Evolutionary conservation across 2,888 invertebrate species (phyloP), one percentile per base, ranked within the genome.

Genomic region (Stenodema calcarata): DNA sequence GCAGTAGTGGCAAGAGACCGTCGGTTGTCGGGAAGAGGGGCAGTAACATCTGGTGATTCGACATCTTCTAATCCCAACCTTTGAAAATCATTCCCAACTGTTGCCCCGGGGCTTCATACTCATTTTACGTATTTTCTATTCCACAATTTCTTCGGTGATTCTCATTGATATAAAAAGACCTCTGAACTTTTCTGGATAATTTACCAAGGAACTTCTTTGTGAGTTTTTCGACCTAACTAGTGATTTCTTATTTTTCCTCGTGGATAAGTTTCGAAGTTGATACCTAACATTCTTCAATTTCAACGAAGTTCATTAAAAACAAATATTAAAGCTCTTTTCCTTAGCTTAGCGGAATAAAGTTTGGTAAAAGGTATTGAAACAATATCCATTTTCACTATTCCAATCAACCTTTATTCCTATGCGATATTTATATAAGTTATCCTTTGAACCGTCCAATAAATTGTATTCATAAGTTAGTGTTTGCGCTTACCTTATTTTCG

Each of bases 81-180:
- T 76, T 76, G 76, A 42, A 76, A 76, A 76, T 76, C 42, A 41
- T 42, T 76, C 42, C 42, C 76, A 76, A 76, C 76, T 76, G 76
- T 76, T 76, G 76, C 76, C 76, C 16, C 18, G n/a, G 42, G n/a
- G 76, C 41, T 76, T 76, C 76, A 76, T 76, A 76, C 76, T 76
- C 76, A 42, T 76, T 76, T 76, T 76, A 41, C 42, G 76, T 42
- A 14, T 76, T 76, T 76, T 23, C 41, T 42, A 14, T 28, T n/a
- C 28, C 70, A 12, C 27, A 2, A 70, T n/a, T 30, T 28, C 28
- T 28, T 14, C 18, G 28, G n/a, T 18, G 30, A 12, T 30, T 35
- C 14, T 30, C 28, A 9, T 41, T 42, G 16, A 42, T 76, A 76
- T 75, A 75, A 75, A 75, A 28, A 41, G 42, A 14, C 42, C 42